Evolutionary conservation across 2,888 invertebrate genomes (phyloP).

Genomic region (Eremobia ochroleuca): DNA sequence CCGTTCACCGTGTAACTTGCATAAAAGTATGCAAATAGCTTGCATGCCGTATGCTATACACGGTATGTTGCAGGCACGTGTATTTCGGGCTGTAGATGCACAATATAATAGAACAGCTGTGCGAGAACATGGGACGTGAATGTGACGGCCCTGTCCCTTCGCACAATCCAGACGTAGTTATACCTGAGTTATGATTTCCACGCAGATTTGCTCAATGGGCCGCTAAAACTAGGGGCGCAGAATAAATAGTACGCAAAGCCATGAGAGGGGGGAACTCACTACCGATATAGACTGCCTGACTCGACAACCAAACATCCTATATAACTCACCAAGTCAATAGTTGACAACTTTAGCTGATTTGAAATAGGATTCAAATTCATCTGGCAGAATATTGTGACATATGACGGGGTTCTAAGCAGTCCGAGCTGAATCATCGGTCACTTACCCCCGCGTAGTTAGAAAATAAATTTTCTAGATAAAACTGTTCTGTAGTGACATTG

Average conservation of each 20-base stretch:
- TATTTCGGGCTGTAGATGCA: background rate
- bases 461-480: constrained; percentile 79
- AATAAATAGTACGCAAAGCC: constrained; percentile 82
- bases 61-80: background rate
- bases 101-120: background rate
- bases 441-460: constrained; percentile 83
- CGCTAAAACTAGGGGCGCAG: constrained; percentile 75
- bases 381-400: constrained; percentile 33
- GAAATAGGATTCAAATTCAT: constrained; percentile 34
- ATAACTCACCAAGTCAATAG: background rate
- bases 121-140: background rate
- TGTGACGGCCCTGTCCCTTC: background rate
- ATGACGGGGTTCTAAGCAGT: constrained; percentile 33
- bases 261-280: constrained; percentile 71
- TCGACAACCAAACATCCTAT: constrained; percentile 31
- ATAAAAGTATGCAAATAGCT: background rate
- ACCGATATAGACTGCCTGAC: constrained; percentile 79
- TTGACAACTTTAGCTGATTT: constrained; percentile 5
- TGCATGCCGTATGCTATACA: background rate
- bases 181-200: constrained; percentile 68
- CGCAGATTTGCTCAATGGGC: constrained; percentile 78
- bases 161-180: constrained; percentile 11
- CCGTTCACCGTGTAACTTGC: background rate
- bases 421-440: constrained; percentile 83
- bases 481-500: constrained; percentile 59